Percentiles rank a stretch among this genome's conserved stretches.
Evolutionary conservation across 2,888 invertebrate species (phyloP).

Genomic region (Nineta flava): DNA sequence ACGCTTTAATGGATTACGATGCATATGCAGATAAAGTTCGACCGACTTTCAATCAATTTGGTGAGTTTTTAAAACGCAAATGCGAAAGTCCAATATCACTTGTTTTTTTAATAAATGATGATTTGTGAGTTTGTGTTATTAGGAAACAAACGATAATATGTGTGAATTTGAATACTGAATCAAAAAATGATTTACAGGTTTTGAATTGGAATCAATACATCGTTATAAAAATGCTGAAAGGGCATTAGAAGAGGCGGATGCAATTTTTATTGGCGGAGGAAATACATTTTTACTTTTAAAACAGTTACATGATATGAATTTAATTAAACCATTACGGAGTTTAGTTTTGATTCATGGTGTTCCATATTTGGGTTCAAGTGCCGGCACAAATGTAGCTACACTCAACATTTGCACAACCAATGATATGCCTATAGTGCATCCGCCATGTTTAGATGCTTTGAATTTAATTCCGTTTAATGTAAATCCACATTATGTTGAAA

Average conservation of each 20-base stretch:
- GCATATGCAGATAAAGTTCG: conserved; percentile 44
- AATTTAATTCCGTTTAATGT: conserved; percentile 67
- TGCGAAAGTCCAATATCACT: too few species aligned
- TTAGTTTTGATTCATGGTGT: conserved; percentile 45
- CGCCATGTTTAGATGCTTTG: conserved; percentile 55
- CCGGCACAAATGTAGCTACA: conserved; percentile 72
- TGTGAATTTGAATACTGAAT: too few species aligned
- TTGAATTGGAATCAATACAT: conserved; percentile 49
- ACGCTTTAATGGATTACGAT: conserved; percentile 50
- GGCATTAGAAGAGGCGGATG: conserved; percentile 44
- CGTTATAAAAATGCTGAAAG: conserved; percentile 34
- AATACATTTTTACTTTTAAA: conserved; percentile 64
- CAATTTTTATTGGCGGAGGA: conserved; percentile 66
- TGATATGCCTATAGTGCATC: conserved; percentile 76
- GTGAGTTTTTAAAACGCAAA: conserved; percentile 19
- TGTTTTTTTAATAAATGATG: too few species aligned
- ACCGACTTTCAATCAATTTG: conserved; percentile 44
- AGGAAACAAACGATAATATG: too few species aligned
- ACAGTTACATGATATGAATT: conserved; percentile 47
- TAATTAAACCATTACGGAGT: conserved; percentile 44
- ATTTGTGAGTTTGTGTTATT: too few species aligned
- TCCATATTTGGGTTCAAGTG: conserved; percentile 64
- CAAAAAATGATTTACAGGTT: conserved; percentile 27
- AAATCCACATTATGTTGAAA: conserved; percentile 68
- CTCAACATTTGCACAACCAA: conserved; percentile 67